phyloP scores from a whole-genome alignment of 2,888 invertebrate species.

The Macropis europaea region DNA sequence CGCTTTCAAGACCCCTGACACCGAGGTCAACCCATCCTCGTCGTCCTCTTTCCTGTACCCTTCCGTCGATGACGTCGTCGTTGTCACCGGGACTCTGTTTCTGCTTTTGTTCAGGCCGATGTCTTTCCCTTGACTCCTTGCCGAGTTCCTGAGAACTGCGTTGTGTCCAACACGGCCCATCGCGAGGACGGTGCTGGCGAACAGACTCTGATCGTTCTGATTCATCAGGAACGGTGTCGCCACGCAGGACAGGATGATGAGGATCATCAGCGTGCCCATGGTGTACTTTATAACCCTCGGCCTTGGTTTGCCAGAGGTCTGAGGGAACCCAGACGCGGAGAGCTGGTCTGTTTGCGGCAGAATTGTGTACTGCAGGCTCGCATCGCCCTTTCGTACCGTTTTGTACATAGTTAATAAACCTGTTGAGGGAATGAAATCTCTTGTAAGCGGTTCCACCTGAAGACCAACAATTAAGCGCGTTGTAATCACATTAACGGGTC shows the following conservation, averaged over 20 bases:
- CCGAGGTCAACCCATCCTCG: constrained; percentile 35
- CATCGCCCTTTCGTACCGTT: constrained; percentile 88
- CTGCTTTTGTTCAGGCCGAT: constrained; percentile 66
- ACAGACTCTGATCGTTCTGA: constrained; percentile 64
- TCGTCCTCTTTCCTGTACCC: constrained; percentile 42
- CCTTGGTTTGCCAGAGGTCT: constrained; percentile 40
- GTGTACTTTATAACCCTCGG: constrained; percentile 61
- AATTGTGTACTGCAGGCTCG: constrained; percentile 88
- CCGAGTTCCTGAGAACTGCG: constrained; percentile 26
- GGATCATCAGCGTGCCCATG: constrained; percentile 58
- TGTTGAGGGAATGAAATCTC: constrained; percentile 5
- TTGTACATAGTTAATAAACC: constrained; percentile 83
- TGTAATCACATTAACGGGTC: too few species aligned
- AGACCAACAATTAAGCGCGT: too few species aligned
- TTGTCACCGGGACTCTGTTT: constrained; percentile 68
- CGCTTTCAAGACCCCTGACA: constrained; percentile 23
- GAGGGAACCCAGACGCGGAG: constrained; percentile 54
- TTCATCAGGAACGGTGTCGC: constrained; percentile 64
- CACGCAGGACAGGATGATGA: constrained; percentile 61
- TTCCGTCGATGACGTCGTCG: constrained; percentile 56
- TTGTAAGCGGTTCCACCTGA: neutral
- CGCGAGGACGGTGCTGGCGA: constrained; percentile 59
- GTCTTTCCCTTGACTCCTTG: constrained; percentile 43
- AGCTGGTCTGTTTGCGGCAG: constrained; percentile 85
- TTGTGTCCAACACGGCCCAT: constrained; percentile 50